Evolutionary conservation across 2,888 invertebrate genomes (phyloP).

Genomic region (Phengaris arion): DNA sequence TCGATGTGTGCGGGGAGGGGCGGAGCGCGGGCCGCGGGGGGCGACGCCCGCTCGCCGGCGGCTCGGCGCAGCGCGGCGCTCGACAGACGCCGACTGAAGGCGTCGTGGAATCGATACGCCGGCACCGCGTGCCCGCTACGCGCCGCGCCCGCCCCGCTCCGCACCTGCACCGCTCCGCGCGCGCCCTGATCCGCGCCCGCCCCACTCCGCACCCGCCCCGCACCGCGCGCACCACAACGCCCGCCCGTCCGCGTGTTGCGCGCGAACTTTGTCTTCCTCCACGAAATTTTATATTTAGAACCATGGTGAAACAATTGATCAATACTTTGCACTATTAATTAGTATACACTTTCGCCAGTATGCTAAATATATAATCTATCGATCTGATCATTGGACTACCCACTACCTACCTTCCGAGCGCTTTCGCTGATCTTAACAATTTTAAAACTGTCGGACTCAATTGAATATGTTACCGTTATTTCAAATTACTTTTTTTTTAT

Average conservation of each 20-base stretch:
- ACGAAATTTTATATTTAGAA: slow-evolving; percentile 79
- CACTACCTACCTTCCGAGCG: background rate
- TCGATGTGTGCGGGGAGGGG: slow-evolving; percentile 49
- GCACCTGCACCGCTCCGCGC: slow-evolving; percentile 59
- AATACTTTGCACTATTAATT: slow-evolving; percentile 77
- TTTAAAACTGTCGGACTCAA: slow-evolving; percentile 3
- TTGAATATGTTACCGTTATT: slow-evolving; percentile 3
- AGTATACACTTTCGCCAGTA: slow-evolving; percentile 62
- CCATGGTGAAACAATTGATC: slow-evolving; percentile 78
- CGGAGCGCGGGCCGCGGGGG: slow-evolving; percentile 45
- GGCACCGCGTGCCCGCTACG: slow-evolving; percentile 51
- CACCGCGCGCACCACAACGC: slow-evolving; percentile 63
- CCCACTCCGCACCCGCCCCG: slow-evolving; percentile 58
- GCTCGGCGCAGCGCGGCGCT: slow-evolving; percentile 78
- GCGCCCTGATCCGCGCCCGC: slow-evolving; percentile 62
- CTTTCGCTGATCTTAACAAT: slow-evolving; percentile 4
- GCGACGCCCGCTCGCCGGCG: slow-evolving; percentile 66
- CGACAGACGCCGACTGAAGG: slow-evolving; percentile 77
- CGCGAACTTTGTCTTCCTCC: slow-evolving; percentile 78
- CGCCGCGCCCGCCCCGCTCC: slow-evolving; percentile 42
- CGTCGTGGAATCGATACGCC: slow-evolving; percentile 75
- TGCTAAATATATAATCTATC: slow-evolving; percentile 33
- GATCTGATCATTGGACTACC: slow-evolving; percentile 4
- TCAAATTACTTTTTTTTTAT: slow-evolving; percentile 6
- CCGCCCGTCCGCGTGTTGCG: slow-evolving; percentile 73